A percentile compares a stretch with the other conserved stretches of the same genome.
Conservation (phyloP, 2,888 invertebrate species). For the Labia minor region DNA sequence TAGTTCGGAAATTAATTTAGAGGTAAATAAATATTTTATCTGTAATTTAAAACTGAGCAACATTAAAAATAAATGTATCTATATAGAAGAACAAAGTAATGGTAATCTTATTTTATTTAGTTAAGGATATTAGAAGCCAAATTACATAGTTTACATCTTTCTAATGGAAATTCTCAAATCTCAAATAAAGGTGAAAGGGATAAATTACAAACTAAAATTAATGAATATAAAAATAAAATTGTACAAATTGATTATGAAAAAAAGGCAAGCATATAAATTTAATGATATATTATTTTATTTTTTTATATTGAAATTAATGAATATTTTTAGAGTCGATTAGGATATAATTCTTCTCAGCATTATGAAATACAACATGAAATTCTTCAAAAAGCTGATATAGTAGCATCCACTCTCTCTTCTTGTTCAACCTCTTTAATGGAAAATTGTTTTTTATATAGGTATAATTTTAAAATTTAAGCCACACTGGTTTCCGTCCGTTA, state of each 20-base stretch:
- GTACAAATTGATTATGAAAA: not conserved
- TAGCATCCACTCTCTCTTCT: conserved; percentile 59
- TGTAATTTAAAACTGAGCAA: not conserved
- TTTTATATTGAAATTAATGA: too few species aligned
- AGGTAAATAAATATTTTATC: conserved; percentile 20
- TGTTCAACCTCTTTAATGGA: conserved; percentile 36
- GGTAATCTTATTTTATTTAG: too few species aligned
- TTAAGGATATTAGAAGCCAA: conserved; percentile 14
- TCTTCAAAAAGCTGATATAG: conserved; percentile 51
- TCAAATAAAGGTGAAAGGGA: not conserved
- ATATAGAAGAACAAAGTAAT: too few species aligned
- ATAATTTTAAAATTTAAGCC: not conserved
- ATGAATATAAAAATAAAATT: not conserved
- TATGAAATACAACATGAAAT: conserved; percentile 30
- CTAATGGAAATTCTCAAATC: not conserved
- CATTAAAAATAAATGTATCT: not conserved
- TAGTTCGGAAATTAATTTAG: conserved; percentile 18
- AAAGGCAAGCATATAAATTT: not conserved
- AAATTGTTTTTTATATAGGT: conserved; percentile 28
- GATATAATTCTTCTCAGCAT: not conserved
- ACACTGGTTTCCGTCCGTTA: not conserved
- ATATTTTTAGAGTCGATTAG: not conserved
- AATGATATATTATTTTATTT: too few species aligned
- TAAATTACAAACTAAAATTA: not conserved
- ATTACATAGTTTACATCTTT: not conserved